Base-by-base conservation (phyloP, 2,888 invertebrate genomes). In the Catocala fraxini region DNA sequence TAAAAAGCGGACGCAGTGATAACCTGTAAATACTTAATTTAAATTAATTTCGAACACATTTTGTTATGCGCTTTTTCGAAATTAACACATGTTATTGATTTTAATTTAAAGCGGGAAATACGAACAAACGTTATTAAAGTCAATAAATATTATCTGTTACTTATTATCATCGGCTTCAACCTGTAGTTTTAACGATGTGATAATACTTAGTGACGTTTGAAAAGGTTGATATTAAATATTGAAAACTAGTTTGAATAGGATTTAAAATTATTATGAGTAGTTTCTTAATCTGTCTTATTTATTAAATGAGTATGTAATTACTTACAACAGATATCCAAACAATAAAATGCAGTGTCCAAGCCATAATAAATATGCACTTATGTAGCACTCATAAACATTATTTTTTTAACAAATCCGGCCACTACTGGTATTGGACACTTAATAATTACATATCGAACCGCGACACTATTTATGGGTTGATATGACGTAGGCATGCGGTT, bases 321-420 rank as follows among this genome's bases (percentile, higher is more conserved):
- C 89, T 87, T 69, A 92, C 92, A 81, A 88, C 71, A 64, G 78
- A 79, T 71, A 88, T 79, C 81, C 79, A 85, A 71, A 89, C 69
- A 63, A 87, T 68, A 65, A 79, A 84, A 66, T 79, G 70, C 63
- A 85, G 72, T 80, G 79, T 83, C 86, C 87, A 83, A 71, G 82
- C 85, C 92, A 90, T 91, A 10, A 39, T 63, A 65, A 65, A 72
- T 77, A 68, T 74, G 63, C 71, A 80, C 73, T 68, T 66, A 51
- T 33, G 66, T 51, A 9, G 51, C 77, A 78, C 77, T 80, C 63
- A 76, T 65, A 75, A 70, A 75, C 80, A 78, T 61, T 46, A 35
- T 65, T 61, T 77, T 69, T 65, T 61, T 73, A 65, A 73, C 59
- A 66, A 70, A 63, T 66, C 71, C 59, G 67, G 75, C 79, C 79